phyloP scores from a whole-genome alignment of 2,113 vertebrate genomes.

The Prochilodus magdalenae region DNA sequence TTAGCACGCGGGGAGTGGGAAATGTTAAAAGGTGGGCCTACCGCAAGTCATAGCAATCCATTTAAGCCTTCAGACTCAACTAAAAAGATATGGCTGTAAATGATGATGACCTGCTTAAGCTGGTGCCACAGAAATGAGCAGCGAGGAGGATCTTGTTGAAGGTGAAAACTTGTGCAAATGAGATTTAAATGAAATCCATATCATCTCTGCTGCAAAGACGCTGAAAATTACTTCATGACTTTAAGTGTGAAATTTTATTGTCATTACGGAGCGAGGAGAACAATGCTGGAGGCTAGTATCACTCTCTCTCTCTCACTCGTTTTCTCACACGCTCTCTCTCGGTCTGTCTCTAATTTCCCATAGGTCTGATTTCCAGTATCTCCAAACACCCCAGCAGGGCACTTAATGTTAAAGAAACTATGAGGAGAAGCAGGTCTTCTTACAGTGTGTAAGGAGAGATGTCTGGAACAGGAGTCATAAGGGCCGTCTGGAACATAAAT shows the following conservation, averaged over 20 bases:
- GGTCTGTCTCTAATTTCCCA: not conserved
- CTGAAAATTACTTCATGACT: slow-evolving; percentile 35
- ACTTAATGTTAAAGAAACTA: not conserved
- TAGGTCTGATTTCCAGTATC: not conserved
- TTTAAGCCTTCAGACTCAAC: slow-evolving; percentile 16
- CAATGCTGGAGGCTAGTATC: not conserved
- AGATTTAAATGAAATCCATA: slow-evolving; percentile 45
- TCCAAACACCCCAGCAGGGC: not conserved
- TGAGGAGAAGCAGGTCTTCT: not conserved
- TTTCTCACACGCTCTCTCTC: not conserved
- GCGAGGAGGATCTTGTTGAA: slow-evolving; percentile 29
- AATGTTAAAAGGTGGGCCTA: slow-evolving; percentile 20
- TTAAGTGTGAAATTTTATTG: slow-evolving; percentile 26
- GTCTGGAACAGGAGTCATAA: not conserved
- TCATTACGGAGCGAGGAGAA: not conserved
- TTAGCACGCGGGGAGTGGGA: not conserved
- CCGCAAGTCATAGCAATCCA: slow-evolving; percentile 19
- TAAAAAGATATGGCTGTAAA: slow-evolving; percentile 30
- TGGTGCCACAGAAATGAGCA: slow-evolving; percentile 22
- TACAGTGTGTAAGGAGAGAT: not conserved
- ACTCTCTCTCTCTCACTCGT: not conserved
- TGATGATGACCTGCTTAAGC: slow-evolving; percentile 32
- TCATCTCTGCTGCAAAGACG: slow-evolving; percentile 39
- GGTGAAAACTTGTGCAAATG: slow-evolving; percentile 43
- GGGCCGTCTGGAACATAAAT: not conserved